Base-by-base conservation (phyloP, 2,888 invertebrate species). In the Pandemis heparana region DNA sequence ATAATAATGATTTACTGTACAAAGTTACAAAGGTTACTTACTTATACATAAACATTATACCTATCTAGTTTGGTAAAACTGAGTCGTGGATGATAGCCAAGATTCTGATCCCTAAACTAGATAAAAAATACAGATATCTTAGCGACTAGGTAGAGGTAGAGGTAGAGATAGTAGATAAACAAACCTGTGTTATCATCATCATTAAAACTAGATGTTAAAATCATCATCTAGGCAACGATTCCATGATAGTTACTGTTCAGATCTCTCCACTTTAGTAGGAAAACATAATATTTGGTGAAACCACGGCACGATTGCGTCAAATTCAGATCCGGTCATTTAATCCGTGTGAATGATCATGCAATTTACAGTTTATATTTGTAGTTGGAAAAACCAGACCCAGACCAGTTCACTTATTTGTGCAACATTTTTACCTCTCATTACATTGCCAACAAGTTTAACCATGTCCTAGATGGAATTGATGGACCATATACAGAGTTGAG, bases 321-420 rank as follows among this genome's bases (percentile, higher is more conserved):
- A 60, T 59, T 69, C 65, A 70, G 69, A 74, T 74, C 74, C 74
- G 74, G 74, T 64, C 65, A 74, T 69, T 73, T 68, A 60, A 39
- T 46, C n/a, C 63, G 63, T 73, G 63, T 73, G 73, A 73, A 73
- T 73, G 68, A 51, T 69, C 63, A 41, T 73, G 73, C 68, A 68
- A 69, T 64, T 68, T 68, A 23, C 65, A 23, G 48, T 59, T 62
- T 67, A 14, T 12, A 38, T 63, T 46, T 56, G 39, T 51, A 41
- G 56, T 14, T 56, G 51, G 73, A 39, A 68, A 53, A 73, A 48
- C 56, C 59, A 38, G n/a, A 10, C 51, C 51, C 16, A 38, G 46
- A 63, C 56, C 3, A 63, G 46, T 43, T 38, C 5, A 56, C 56
- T 56, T 56, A 56, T 23, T 56, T 56, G 23, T 23, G 56, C 23